Conservation (phyloP, 2,888 invertebrate species). For the Diarsia mendica region DNA sequence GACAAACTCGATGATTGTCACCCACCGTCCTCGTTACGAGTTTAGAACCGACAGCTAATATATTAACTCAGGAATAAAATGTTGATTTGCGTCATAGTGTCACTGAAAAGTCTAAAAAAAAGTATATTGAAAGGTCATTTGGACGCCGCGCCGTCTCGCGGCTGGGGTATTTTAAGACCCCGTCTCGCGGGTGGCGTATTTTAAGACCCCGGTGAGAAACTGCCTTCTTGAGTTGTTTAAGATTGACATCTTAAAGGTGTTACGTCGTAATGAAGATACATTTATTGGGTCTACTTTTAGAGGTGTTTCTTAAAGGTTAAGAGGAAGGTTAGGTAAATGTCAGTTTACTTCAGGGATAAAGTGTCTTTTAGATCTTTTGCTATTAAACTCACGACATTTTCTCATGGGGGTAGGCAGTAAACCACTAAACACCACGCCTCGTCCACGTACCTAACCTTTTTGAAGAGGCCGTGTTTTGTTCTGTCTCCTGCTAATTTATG, state of each 20-base stretch:
- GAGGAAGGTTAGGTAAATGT: slow-evolving; percentile 24
- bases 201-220: slow-evolving; percentile 32
- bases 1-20: slow-evolving; percentile 45
- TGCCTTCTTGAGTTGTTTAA: slow-evolving; percentile 18
- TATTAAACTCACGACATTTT: too few relatives aligned
- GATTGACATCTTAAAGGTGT: slow-evolving; percentile 22
- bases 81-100: slow-evolving; percentile 60
- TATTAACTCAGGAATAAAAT: slow-evolving; percentile 60
- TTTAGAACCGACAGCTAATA: slow-evolving; percentile 60
- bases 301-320: slow-evolving; percentile 21
- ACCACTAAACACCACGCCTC: too few relatives aligned
- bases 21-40: slow-evolving; percentile 46
- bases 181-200: slow-evolving; percentile 42
- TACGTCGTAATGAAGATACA: slow-evolving; percentile 3
- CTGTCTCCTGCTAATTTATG: not conserved
- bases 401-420: too few relatives aligned
- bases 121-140: slow-evolving; percentile 64
- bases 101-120: slow-evolving; percentile 63
- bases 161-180: slow-evolving; percentile 50
- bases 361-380: not conserved
- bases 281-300: slow-evolving; percentile 29
- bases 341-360: slow-evolving; percentile 3
- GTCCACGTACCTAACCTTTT: too few relatives aligned
- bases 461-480: not conserved
- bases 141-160: slow-evolving; percentile 73